Base-by-base conservation (phyloP, 2,113 vertebrate genomes). In the Fregetta grallaria region DNA sequence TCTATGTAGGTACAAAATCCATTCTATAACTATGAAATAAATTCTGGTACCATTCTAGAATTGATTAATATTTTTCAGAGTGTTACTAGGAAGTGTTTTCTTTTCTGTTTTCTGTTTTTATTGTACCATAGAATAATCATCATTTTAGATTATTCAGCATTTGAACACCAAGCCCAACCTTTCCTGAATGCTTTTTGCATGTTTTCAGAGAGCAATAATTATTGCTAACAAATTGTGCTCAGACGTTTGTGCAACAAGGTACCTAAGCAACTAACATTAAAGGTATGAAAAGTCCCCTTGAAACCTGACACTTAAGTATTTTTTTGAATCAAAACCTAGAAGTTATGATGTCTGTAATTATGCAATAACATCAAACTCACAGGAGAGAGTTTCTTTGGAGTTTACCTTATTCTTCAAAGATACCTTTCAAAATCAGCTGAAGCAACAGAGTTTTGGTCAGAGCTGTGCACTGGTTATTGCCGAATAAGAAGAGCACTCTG, bases 291-390 rank as follows among this genome's bases (percentile, higher is more conserved):
- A 88, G 19, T 25, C 34, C 10, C 40, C 74, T 90, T 85, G 73
- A 93, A 96, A 49, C 85, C 56, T 77, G 68, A 67, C 20, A 45
- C 9, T 22, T 52, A 40, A 1, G 21, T 67, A 21, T 61, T 96
- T 93, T 95, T 85, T 45, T 79, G 52, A 44, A 79, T 90, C 77
- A 90, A 87, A 94, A 50, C n/a, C 68, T 79, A 61, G 72, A 80
- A 95, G 49, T 27, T 68, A 15, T 5, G 5, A 30, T 58, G 77
- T 49, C 49, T 96, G 45, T 83, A 52, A 67, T 63, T 67, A 38
- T 75, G 44, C 77, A 94, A 32, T 30, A 61, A n/a, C 30, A 22
- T 63, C 42, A 70, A 59, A 70, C 32, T 84, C 58, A 72, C 40
- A 65, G 53, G 42, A 94, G 27, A 72, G 34, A 1, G 1, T 79